Evolutionary conservation across 2,888 invertebrate species (phyloP).

Genomic region (Nomada fabriciana): DNA sequence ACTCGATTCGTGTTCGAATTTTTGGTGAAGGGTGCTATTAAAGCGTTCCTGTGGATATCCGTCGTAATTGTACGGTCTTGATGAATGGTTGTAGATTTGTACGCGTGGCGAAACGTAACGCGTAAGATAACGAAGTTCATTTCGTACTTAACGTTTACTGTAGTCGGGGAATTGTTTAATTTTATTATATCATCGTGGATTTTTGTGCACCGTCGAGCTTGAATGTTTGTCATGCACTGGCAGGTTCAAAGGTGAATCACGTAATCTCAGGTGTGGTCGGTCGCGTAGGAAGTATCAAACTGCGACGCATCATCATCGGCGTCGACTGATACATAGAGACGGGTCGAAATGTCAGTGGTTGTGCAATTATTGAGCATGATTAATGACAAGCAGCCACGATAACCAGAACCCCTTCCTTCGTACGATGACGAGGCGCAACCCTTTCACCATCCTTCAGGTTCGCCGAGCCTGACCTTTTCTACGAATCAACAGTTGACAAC

Average conservation of each 20-base stretch:
- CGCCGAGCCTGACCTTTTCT: slow-evolving; percentile 36
- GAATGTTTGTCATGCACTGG: background rate
- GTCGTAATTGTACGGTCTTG: background rate
- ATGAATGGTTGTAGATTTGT: background rate
- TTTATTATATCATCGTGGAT: too few species aligned
- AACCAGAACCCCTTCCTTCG: slow-evolving; percentile 60
- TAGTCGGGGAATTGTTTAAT: too few species aligned
- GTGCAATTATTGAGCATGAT: slow-evolving; percentile 72
- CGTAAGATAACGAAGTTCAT: background rate
- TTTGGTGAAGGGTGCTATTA: slow-evolving; percentile 6
- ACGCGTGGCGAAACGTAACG: background rate
- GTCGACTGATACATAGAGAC: slow-evolving; percentile 39
- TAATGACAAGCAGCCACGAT: slow-evolving; percentile 64
- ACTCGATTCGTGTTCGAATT: slow-evolving; percentile 26
- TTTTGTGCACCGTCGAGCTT: background rate
- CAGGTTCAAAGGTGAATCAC: background rate
- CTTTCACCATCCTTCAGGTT: slow-evolving; percentile 34
- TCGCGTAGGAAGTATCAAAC: slow-evolving; percentile 43
- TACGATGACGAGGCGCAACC: slow-evolving; percentile 55
- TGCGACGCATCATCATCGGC: slow-evolving; percentile 33
- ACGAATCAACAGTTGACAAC: slow-evolving; percentile 32
- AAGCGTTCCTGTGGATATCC: background rate
- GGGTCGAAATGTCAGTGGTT: slow-evolving; percentile 45
- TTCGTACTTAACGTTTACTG: background rate
- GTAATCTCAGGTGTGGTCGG: background rate